Evolutionary conservation across 2,113 vertebrate genomes (phyloP), one percentile per base, ranked within the genome.

Genomic region (Rhynchopsitta pachyrhyncha): DNA sequence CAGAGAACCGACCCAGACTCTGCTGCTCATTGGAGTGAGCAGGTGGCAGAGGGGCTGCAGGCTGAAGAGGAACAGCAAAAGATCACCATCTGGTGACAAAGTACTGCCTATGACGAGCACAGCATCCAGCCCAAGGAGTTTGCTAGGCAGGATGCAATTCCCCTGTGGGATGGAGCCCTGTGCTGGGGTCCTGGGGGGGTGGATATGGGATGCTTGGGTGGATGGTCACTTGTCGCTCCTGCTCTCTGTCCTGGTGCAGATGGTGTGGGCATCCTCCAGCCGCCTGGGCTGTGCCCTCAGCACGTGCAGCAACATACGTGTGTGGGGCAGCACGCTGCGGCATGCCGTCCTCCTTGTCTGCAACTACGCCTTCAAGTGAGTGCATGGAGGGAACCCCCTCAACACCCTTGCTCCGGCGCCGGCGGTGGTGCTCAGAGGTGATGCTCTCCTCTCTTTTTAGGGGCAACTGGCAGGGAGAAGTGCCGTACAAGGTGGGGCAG

Each of bases 321-420:
- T 99, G 84, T 98, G 98, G 96, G 98, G 98, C 69, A 98, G 93
- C 95, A 98, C 86, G 2, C 99, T 98, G 99, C 98, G 91, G 9
- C 98, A 97, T 22, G 98, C 98, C 0, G 89, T 96, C 28, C 98
- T 99, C 90, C 97, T 99, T 29, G 98, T 99, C 93, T 99, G 99
- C 98, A 99, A 99, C 98, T 99, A 99, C 1, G 98, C 99, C 42
- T 98, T 99, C 87, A 99, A 99, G 99, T 99, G 98, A 98, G 98
- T 97, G 60, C 14, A 4, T 0, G 16, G 12, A 35, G 60, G 17
- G 46, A 11, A 71, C 19, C 5, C 7, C 28, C 33, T 16, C 55
- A 0, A 0, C 7, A 39, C 71, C 55, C 46, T 60, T 0, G 0
- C 7, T 1, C 6, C 0, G 1, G 17, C 11, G 25, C 0, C 2